Percentiles rank a stretch among this genome's conserved stretches.
phyloP scores from a whole-genome alignment of 2,888 invertebrate species.

The Erebia palarica region DNA sequence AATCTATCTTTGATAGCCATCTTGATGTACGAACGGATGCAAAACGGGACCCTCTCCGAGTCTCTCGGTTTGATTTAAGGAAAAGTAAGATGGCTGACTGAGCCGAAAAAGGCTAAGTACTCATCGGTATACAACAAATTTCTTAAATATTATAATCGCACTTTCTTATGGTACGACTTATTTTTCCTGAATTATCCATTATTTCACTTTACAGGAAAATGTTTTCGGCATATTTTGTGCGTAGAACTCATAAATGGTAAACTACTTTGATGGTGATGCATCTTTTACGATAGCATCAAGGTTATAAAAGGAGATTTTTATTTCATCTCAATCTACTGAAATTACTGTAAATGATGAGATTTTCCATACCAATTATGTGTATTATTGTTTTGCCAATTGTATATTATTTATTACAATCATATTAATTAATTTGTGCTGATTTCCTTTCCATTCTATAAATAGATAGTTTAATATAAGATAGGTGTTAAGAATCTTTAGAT shows the following conservation, averaged over 20 bases:
- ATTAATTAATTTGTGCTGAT: too few relatives aligned
- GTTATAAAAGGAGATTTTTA: background rate
- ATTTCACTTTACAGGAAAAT: background rate
- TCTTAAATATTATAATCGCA: background rate
- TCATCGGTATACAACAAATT: constrained; percentile 12
- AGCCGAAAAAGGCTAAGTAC: constrained; percentile 46
- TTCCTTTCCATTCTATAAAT: too few relatives aligned
- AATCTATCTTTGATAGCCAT: constrained; percentile 80
- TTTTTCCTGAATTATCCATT: background rate
- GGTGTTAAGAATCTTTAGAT: too few relatives aligned
- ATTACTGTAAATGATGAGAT: too few relatives aligned
- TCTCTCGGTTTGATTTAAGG: constrained; percentile 72
- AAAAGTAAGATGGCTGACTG: constrained; percentile 55
- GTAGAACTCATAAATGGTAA: background rate
- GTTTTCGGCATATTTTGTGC: background rate
- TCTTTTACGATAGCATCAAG: background rate
- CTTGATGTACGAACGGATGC: constrained; percentile 82
- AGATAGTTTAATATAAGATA: too few relatives aligned
- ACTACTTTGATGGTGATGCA: background rate
- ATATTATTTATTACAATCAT: too few relatives aligned
- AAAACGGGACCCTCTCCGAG: constrained; percentile 70
- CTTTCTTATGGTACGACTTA: background rate
- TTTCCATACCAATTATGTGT: too few relatives aligned
- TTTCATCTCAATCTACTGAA: too few relatives aligned
- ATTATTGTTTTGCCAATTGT: too few relatives aligned